These are phyloP conservation scores for Nasonovia ribisnigri DNA, from an alignment of 2,888 invertebrate genomes.

Conservation along the genomic window DNA sequence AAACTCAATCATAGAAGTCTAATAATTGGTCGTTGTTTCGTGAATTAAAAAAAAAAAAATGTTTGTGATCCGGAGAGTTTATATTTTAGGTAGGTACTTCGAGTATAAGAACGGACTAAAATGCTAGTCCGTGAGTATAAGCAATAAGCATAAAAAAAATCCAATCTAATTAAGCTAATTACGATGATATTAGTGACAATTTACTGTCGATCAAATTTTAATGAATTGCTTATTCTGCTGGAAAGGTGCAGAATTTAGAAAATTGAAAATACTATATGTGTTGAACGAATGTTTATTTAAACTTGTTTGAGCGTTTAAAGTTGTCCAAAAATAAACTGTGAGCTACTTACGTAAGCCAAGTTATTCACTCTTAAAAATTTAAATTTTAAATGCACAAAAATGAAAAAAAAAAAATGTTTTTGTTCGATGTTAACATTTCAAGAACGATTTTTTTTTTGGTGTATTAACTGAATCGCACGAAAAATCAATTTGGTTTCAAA, in stretches of 20 bases:
- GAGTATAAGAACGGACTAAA: not conserved
- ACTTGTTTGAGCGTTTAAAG: not conserved
- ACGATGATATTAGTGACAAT: not conserved
- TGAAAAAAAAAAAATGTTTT: not conserved
- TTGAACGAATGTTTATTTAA: not conserved
- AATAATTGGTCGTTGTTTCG: not conserved
- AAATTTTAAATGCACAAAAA: not conserved
- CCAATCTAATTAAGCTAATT: not conserved
- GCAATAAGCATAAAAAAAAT: not conserved
- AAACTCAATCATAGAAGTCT: not conserved
- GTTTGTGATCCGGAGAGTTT: not conserved
- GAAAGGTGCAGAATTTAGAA: not conserved
- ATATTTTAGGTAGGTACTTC: not conserved
- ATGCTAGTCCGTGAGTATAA: not conserved
- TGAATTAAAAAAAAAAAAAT: not conserved
- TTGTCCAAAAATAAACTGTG: not conserved
- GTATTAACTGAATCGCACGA: not conserved
- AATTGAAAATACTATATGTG: not conserved
- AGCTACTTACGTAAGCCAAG: not conserved
- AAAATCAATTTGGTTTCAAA: not conserved
- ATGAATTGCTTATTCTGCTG: not conserved
- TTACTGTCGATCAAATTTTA: not conserved
- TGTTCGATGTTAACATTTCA: not conserved
- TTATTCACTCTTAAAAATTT: not conserved
- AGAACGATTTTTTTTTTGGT: not conserved